Evolutionary conservation across 2,888 invertebrate genomes (phyloP), one percentile per base, ranked within the genome.

Genomic region (Tipula confusa): DNA sequence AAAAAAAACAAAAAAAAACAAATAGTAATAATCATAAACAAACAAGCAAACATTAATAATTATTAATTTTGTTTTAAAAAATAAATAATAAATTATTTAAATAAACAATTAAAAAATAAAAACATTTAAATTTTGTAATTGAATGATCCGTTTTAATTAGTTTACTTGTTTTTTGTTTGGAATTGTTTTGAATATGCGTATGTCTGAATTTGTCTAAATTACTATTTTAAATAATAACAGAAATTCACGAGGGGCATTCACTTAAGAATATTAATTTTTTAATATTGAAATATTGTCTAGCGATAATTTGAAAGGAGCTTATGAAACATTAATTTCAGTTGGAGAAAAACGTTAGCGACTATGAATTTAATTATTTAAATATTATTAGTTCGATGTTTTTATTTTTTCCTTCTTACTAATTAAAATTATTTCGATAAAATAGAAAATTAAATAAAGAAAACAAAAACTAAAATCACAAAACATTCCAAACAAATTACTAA

Each of bases 1-100:
- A 86, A 86, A 87, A 82, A 85, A 85, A 85, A 84, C 84, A 85
- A 83, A 84, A 85, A 82, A 33, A 82, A 81, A 81, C 31, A 81
- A 81, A 81, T 29, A n/a, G n/a, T n/a, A 4, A 81, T 82, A 82
- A 43, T 38, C 11, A 43, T 48, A 83, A 83, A 83, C 29, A 83
- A 82, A 43, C 38, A 48, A 83, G 29, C 33, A 82, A 82, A 33
- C 38, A 36, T 82, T 33, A 36, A 82, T 82, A 36, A 31, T 36
- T 38, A 24, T 36, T n/a, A n/a, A n/a, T n/a, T n/a, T 80, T n/a
- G 13, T 80, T 29, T 29, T 80, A 79, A 29, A 48, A 48, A 29
- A 29, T 80, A 29, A 29, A 29, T 80, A 29, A 29, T 15, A 80
- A 29, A n/a, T n/a, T 80, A 7, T 80, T 29, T 80, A 29, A 24